Conservation (phyloP, 1,140 invertebrate species). For the Penaeus vannamei region DNA sequence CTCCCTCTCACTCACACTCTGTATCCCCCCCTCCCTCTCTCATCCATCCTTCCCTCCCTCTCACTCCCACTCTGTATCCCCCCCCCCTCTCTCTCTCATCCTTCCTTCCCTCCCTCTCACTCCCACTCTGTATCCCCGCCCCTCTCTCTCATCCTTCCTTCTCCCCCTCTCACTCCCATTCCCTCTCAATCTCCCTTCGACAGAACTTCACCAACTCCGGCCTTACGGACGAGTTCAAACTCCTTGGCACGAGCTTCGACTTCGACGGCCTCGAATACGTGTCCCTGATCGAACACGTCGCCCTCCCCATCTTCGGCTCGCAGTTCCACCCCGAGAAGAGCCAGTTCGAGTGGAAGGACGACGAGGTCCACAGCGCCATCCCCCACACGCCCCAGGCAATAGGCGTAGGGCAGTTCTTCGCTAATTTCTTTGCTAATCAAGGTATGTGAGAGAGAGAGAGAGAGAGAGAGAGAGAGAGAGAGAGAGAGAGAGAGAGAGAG, state of each 20-base stretch:
- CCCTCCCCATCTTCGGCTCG: slow-evolving; percentile 85
- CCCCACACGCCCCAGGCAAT: slow-evolving; percentile 80
- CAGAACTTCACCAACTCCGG: slow-evolving; percentile 45
- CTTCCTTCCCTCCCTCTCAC: no score
- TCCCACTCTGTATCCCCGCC: no score
- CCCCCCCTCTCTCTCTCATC: no score
- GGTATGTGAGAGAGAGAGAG: slow-evolving; percentile 66
- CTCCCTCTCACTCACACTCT: no score
- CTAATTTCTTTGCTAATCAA: slow-evolving; percentile 87
- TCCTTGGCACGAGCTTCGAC: slow-evolving; percentile 83
- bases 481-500: no score
- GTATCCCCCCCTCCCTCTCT: no score
- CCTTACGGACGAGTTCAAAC: slow-evolving; percentile 68
- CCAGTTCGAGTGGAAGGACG: slow-evolving; percentile 83
- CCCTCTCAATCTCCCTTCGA: not conserved
- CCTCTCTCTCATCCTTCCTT: no score
- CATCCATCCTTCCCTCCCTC: no score
- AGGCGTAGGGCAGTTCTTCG: slow-evolving; percentile 82
- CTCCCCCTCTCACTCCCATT: not conserved
- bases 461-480: no score
- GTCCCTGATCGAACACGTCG: slow-evolving; percentile 74
- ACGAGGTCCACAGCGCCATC: slow-evolving; percentile 74
- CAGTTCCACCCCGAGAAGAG: slow-evolving; percentile 96
- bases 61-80: no score
- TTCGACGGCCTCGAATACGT: slow-evolving; percentile 78